These are phyloP conservation scores for Diabrotica undecimpunctata DNA, from an alignment of 1,140 invertebrate species.

Conservation along the genomic window DNA sequence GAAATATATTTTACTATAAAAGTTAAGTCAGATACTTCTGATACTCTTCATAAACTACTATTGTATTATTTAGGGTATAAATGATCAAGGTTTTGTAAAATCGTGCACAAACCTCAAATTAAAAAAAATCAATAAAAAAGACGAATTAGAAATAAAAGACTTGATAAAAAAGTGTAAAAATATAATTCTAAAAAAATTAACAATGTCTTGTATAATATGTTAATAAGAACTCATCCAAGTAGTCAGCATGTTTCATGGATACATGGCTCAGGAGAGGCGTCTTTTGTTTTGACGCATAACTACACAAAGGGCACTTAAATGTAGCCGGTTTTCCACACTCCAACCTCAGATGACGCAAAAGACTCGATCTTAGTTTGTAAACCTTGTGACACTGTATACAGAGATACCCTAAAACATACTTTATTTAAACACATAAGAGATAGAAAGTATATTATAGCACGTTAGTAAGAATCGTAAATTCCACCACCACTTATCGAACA, in stretches of 20 bases:
- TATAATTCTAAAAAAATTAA: not conserved
- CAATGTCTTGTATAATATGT: not conserved
- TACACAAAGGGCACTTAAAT: slow-evolving; percentile 48
- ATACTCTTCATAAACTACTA: too few species aligned
- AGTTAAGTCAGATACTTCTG: too few species aligned
- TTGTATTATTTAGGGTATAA: too few species aligned
- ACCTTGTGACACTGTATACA: slow-evolving; percentile 22
- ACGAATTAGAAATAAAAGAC: too few species aligned
- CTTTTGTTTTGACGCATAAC: slow-evolving; percentile 52
- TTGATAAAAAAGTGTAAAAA: too few species aligned
- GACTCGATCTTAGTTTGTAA: slow-evolving; percentile 29
- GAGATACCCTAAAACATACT: slow-evolving; percentile 8
- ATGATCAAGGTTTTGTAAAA: too few species aligned
- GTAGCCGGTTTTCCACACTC: slow-evolving; percentile 49
- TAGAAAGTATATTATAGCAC: too few species aligned
- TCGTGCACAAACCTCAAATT: too few species aligned
- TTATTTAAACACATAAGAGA: not conserved
- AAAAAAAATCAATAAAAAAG: too few species aligned
- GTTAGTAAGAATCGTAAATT: too few species aligned
- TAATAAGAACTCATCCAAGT: slow-evolving; percentile 9
- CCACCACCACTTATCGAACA: too few species aligned
- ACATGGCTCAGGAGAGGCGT: slow-evolving; percentile 48
- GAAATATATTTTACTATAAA: too few species aligned
- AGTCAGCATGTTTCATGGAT: slow-evolving; percentile 13
- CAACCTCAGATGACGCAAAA: slow-evolving; percentile 48